Evolutionary conservation across 2,113 vertebrate species (phyloP), one percentile per base, ranked within the genome.

Genomic region (Octodon degus): DNA sequence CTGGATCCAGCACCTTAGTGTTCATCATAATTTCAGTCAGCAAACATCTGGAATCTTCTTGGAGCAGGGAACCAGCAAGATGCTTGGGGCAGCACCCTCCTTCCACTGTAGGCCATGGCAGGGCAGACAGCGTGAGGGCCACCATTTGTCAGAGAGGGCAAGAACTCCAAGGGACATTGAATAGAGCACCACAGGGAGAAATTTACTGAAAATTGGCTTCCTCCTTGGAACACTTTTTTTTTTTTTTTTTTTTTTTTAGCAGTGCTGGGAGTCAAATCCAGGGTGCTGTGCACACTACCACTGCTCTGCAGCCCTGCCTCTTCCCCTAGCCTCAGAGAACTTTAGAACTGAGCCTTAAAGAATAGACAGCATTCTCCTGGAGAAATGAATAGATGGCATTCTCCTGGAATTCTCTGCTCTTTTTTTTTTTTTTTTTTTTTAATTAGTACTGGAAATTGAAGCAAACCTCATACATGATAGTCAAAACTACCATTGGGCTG

Each of bases 141-240:
- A 53, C 24, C 53, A 5, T 22, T 63, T 55, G 40, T 37, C n/a
- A 19, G 13, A 70, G 68, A 27, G 2, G 20, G 40, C 67, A 50
- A 40, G 47, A n/a, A 60, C 47, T 68, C 50, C 11, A 13, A 43
- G 0, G 12, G 27, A 0, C 1, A 1, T 20, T 0, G 4, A 90
- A 83, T 12, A 7, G 30, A 70, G 32, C 5, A 17, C 68, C 53
- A 32, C 6, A 4, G 30, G 43, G 13, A 37, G 40, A 55, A 30
- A 7, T 40, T 34, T 55, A 34, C 81, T 63, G 74, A 70, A n/a
- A 25, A 63, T 2, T 27, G 43, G 1, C 72, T 76, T 96, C 40
- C 8, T 7, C 4, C 27, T 60, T 13, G 20, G 50, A 47, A 6
- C 0, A 5, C n/a, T 76, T 81, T 58, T 25, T 79, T 74, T 47